These are phyloP conservation scores for Platycheirus albimanus DNA, from an alignment of 2,888 invertebrate genomes.

Conservation along the genomic window DNA sequence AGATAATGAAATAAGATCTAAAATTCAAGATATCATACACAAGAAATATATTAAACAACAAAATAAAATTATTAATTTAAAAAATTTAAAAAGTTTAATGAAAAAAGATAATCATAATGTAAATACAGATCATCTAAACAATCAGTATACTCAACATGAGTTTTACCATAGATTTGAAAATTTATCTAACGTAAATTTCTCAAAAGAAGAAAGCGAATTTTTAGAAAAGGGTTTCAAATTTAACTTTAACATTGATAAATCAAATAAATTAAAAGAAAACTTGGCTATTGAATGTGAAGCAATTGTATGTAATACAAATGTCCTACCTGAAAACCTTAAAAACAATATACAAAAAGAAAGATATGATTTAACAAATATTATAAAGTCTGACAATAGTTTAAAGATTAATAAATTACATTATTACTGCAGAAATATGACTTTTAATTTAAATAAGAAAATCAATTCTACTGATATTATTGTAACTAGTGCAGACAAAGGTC, in stretches of 20 bases:
- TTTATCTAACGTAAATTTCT: no score
- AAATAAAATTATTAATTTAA: not conserved
- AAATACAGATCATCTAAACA: not conserved
- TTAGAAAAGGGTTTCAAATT: no score
- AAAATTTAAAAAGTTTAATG: not conserved
- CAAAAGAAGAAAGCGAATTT: no score
- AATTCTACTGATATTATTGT: conserved; percentile 2
- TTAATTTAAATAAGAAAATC: conserved; percentile 3
- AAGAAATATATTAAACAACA: not conserved
- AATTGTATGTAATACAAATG: not conserved
- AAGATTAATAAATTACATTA: not conserved
- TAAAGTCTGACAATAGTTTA: not conserved
- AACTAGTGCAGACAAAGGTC: no score
- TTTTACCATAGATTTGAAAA: no score
- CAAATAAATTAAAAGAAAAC: no score
- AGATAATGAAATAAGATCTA: not conserved
- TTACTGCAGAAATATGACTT: not conserved
- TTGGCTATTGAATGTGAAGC: no score
- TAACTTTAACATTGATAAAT: no score
- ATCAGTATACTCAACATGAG: not conserved
- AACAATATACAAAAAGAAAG: no score
- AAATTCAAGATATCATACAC: no score
- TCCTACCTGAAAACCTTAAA: not conserved
- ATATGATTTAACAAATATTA: no score
- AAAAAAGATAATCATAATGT: not conserved